These are phyloP conservation scores for Eptatretus atami DNA, from an alignment of 2,797 vertebrate genomes.

Conservation along the genomic window DNA sequence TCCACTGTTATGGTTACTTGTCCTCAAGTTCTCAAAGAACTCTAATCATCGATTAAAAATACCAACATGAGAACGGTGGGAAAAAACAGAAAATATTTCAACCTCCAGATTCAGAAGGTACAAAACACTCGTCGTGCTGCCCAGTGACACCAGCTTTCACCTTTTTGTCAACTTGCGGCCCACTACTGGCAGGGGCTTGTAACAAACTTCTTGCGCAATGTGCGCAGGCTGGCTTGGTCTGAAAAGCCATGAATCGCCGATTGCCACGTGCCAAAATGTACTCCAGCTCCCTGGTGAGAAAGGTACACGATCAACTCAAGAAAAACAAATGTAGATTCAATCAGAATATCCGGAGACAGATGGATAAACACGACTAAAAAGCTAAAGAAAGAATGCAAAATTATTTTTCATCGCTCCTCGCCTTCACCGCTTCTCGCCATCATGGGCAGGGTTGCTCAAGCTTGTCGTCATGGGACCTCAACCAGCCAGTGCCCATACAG, in stretches of 20 bases:
- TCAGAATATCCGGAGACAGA: too few species aligned
- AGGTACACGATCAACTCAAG: constrained; percentile 7
- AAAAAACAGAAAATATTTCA: too few species aligned
- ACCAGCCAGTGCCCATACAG: too few species aligned
- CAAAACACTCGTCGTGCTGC: not conserved
- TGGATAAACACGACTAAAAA: not conserved
- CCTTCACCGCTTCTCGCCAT: too few species aligned
- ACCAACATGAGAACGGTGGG: too few species aligned
- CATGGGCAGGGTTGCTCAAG: too few species aligned
- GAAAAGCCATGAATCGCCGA: constrained; percentile 48
- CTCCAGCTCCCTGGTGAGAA: constrained; percentile 21
- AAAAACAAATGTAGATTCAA: not conserved
- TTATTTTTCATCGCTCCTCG: not conserved
- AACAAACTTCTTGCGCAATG: constrained; percentile 31
- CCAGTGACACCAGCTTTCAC: constrained; percentile 13
- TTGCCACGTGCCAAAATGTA: constrained; percentile 79
- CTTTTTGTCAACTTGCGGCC: constrained; percentile 49
- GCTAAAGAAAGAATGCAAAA: not conserved
- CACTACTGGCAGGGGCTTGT: constrained; percentile 33
- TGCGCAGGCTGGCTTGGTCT: constrained; percentile 25
- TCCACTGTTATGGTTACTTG: too few species aligned
- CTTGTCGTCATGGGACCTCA: too few species aligned
- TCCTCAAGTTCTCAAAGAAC: too few species aligned
- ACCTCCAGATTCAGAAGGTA: constrained; percentile 1
- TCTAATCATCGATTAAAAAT: too few species aligned